These are phyloP conservation scores for Ochotona princeps DNA, from an alignment of 2,113 vertebrate species.

Conservation along the genomic window DNA sequence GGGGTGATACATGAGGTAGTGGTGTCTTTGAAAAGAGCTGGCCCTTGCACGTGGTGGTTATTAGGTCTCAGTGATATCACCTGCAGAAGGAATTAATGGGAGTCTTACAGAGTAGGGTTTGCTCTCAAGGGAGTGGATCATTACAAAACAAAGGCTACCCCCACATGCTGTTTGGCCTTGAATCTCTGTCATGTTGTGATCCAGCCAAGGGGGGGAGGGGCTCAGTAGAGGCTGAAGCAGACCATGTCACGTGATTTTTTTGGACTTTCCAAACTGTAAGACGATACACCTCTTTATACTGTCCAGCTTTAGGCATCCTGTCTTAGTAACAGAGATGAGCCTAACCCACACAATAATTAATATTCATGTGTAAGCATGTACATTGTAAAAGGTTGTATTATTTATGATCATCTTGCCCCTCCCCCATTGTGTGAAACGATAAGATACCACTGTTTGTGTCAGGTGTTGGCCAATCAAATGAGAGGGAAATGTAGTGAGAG, in stretches of 20 bases:
- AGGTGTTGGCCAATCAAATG: not conserved
- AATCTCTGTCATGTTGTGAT: not conserved
- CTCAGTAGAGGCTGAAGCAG: not conserved
- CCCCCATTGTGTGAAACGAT: not conserved
- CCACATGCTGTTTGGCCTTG: not conserved
- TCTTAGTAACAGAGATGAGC: not conserved
- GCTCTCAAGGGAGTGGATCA: not conserved
- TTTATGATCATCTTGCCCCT: not conserved
- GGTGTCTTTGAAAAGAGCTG: not conserved
- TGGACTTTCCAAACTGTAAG: not conserved
- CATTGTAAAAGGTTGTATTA: not conserved
- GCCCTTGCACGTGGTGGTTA: not conserved
- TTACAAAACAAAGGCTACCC: not conserved
- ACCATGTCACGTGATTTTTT: not conserved
- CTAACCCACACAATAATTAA: not conserved
- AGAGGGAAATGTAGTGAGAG: not conserved
- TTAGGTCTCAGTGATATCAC: accelerated
- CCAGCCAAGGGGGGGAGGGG: too few relatives aligned
- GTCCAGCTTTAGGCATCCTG: not conserved
- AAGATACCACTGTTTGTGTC: not conserved
- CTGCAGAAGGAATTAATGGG: not conserved
- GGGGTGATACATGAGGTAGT: not conserved
- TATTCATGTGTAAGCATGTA: not conserved
- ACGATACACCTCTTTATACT: not conserved
- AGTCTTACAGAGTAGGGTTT: not conserved